Evolutionary conservation across 2,113 vertebrate species (phyloP), one percentile per base, ranked within the genome.

Genomic region (Barbus barbus): DNA sequence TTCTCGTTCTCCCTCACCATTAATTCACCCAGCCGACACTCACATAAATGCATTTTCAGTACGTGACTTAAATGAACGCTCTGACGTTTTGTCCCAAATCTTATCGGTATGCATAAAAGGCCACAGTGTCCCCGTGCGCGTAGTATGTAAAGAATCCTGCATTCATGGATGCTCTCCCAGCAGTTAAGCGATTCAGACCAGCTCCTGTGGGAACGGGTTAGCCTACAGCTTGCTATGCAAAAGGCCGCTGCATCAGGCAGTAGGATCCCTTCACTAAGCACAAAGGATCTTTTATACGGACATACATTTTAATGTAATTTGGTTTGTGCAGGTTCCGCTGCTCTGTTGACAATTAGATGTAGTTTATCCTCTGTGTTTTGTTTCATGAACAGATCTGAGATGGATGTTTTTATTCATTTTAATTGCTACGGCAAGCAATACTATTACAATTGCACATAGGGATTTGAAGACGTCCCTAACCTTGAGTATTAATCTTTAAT

Each of bases 261-360:
- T 24, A 46, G n/a, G 71, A 44, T 77, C 75, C 31, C 78, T 87
- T n/a, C 56, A 73, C 22, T 61, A 87, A 84, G 82, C 88, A 88
- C 65, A 72, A 83, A 85, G 82, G 71, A 76, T 56, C 88, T 48
- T 90, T 85, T 82, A 88, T 86, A 72, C 69, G 65, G 75, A 36
- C 48, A 69, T 74, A 38, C 58, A 51, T 84, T 83, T 69, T 87
- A 65, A 46, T 69, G 20, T 61, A 26, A 86, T 85, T 78, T 85
- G 31, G 51, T 38, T 41, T 3, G 13, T 46, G 31, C 48, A 87
- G 87, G 73, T 87, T 83, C 83, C 44, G 12, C 48, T 18, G 71
- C 78, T 51, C n/a, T 75, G 41, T 46, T 75, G 16, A 24, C 18
- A 1, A 44, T 44, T 24, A 72, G 9, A 8, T 78, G 36, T 24